Evolutionary conservation across 1,140 invertebrate species (phyloP), one percentile per base, ranked within the genome.

Genomic region (Ips typographus): DNA sequence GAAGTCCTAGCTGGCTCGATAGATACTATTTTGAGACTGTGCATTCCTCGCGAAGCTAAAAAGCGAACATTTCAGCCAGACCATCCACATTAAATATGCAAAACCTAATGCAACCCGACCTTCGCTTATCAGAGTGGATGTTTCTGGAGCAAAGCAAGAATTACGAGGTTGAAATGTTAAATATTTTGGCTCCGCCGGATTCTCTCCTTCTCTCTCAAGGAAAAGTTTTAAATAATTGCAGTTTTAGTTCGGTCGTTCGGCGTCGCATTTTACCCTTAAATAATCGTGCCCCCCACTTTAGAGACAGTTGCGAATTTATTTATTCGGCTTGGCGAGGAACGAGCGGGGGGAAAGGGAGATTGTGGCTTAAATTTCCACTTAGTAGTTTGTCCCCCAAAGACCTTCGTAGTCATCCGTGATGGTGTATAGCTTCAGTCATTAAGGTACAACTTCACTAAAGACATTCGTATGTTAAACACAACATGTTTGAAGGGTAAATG

Each of bases 181-280:
- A 61, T 47, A 61, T 61, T 61, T 61, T 47, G 43, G 59, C 41
- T 59, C 42, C 42, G 8, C 57, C 43, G 5, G 40, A 37, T 7
- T 36, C 41, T 44, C 22, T 47, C 43, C 59, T 5, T 37, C 3
- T 58, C 40, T 8, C 56, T 38, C 22, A 49, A 1, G 6, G 44
- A n/a, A 36, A 61, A 61, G 41, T 61, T 61, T 61, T 61, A 61
- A 61, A 61, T 61, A 61, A 61, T 61, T 47, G 42, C 59, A 61
- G 59, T 61, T 61, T 47, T 61, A 61, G 41, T 61, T 61, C 37
- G 40, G 22, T 39, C n/a, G 22, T 56, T 36, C 59, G 41, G 40
- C 41, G 22, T 22, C 6, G 43, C 59, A 47, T 61, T 61, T 61
- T 47, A 47, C 38, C 59, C 22, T 61, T 61, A 61, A 61, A 47